These are phyloP conservation scores for Leptobrachium leishanense DNA, from an alignment of 2,113 vertebrate species.

Conservation along the genomic window DNA sequence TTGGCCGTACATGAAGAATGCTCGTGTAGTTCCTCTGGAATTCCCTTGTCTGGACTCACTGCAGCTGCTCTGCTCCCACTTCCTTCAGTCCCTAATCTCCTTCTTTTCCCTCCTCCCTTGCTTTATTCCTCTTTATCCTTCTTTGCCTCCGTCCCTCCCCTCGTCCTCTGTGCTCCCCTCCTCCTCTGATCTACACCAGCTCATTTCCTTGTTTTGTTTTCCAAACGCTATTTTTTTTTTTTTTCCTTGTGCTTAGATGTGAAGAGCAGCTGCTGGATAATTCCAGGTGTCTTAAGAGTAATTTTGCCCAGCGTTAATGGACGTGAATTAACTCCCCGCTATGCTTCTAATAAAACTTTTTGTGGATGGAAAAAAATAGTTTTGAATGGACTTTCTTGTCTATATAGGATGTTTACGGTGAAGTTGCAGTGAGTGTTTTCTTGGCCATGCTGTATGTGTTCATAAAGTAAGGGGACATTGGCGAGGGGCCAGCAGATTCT, in stretches of 20 bases:
- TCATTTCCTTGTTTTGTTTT: slow-evolving; percentile 23
- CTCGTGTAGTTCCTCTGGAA: slow-evolving; percentile 43
- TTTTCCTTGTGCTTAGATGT: slow-evolving; percentile 3
- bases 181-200: not conserved
- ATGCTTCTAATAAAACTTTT: no score
- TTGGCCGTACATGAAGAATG: no score
- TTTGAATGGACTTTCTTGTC: no score
- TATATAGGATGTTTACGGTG: no score
- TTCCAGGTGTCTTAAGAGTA: slow-evolving; percentile 2
- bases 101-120: not conserved
- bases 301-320: not conserved
- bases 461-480: no score
- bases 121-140: not conserved
- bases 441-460: no score
- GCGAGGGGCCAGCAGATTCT: no score
- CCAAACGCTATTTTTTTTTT: not conserved
- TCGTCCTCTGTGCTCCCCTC: slow-evolving; percentile 23
- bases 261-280: slow-evolving; percentile 10
- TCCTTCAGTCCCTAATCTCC: not conserved
- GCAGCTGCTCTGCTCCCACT: slow-evolving; percentile 42
- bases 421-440: no score
- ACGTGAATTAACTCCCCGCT: no score
- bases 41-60: slow-evolving; percentile 15
- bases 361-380: no score
- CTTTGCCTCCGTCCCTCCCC: slow-evolving; percentile 2